Percentiles rank a stretch among this genome's conserved stretches.
phyloP scores from a whole-genome alignment of 2,888 invertebrate genomes.

The Abscondita cerata region DNA sequence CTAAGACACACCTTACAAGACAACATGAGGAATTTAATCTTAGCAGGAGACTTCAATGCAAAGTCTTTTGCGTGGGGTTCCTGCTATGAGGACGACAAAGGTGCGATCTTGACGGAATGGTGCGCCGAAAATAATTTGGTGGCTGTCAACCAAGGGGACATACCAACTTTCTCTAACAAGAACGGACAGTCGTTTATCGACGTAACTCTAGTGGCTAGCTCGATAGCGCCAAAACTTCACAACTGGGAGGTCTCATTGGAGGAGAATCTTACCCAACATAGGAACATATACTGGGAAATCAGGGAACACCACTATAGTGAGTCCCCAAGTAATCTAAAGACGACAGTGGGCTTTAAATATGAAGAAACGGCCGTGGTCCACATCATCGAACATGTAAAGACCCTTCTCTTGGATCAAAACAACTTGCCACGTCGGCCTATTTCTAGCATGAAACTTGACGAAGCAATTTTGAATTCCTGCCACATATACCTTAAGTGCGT shows the following conservation, averaged over 20 bases:
- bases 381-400: no score
- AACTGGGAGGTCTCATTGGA: neutral
- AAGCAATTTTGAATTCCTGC: no score
- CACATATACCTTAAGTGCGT: no score
- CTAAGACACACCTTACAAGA: neutral
- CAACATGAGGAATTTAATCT: neutral
- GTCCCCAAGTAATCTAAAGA: no score
- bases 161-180: neutral
- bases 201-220: no score
- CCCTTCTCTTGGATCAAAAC: no score
- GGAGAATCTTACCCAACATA: neutral
- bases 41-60: neutral
- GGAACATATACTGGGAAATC: neutral
- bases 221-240: no score
- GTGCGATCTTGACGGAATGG: neutral
- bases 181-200: neutral
- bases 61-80: neutral
- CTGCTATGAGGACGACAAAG: neutral
- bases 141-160: neutral
- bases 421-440: no score
- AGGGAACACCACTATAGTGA: no score
- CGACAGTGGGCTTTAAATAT: no score
- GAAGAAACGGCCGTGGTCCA: no score
- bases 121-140: neutral
- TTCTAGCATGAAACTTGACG: no score